Base-by-base conservation (phyloP, 1,140 invertebrate species). In the Tribolium castaneum region DNA sequence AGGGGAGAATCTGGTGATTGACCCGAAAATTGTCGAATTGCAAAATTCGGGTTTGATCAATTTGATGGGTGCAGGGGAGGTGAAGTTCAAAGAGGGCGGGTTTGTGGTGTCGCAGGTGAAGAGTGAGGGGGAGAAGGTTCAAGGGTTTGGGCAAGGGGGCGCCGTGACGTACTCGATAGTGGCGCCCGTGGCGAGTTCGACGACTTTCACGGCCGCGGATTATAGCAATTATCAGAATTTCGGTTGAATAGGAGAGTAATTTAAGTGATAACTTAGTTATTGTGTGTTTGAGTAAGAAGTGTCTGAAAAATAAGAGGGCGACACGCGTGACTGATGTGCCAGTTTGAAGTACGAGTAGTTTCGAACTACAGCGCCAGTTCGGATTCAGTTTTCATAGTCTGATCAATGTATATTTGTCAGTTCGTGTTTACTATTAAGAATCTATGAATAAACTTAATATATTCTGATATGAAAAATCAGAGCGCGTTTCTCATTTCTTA, bases 11-110 rank as follows among this genome's bases (percentile, higher is more conserved):
- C 77, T 84, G 13, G 75, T 83, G 34, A 81, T 84, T 1, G 83
- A 84, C 35, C 70, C 80, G 22, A 84, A 84, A 77, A 59, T 84
- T 35, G 77, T 81, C 6, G 80, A 84, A 52, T 66, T 83, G 50
- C 82, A 79, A 2, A 80, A 77, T 70, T 78, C 78, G 25, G 79
- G 79, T 10, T 66, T 84, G 50, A 80, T 83, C n/a, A 79, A 81
- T 62, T 52, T 84, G 13, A 50, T 73, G 22, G 52, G 50, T 16
- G 70, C 7, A 6, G 49, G 71, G 6, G 49, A 54, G 19, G 22
- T 54, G 22, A 34, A 73, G 49, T 73, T 73, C 14, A 73, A 73
- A 34, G 22, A 19, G 6, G 45, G 71, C 4, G 19, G 34, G 16
- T 66, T 52, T 13, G 71, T 73, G 22, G 34, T 71, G 45, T 49